phyloP scores from a whole-genome alignment of 2,797 vertebrate species.

The Podarcis siculus region DNA sequence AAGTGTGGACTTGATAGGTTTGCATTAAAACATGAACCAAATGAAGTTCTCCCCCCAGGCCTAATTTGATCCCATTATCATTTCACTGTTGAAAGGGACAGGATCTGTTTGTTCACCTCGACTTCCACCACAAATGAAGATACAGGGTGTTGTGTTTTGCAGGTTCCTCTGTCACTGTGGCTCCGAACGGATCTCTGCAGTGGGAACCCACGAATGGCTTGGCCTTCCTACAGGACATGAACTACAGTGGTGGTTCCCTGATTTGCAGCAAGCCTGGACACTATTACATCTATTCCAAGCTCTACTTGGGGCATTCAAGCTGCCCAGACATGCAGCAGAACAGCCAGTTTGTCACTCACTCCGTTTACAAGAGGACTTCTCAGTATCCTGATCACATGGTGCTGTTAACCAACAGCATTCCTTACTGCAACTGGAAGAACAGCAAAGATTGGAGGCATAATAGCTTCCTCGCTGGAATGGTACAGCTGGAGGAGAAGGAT shows the following conservation, averaged over 20 bases:
- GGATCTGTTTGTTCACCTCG: not conserved
- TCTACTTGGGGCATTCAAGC: slow-evolving; percentile 50
- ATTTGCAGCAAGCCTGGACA: slow-evolving; percentile 53
- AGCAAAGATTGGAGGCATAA: slow-evolving; percentile 62
- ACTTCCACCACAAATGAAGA: not conserved
- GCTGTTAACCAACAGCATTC: slow-evolving; percentile 57
- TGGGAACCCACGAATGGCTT: slow-evolving; percentile 67
- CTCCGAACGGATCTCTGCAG: slow-evolving; percentile 16
- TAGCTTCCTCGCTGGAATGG: slow-evolving; percentile 69
- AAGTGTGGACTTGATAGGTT: no score
- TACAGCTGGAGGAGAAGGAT: slow-evolving; percentile 59
- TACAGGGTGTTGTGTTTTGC: not conserved
- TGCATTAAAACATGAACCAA: no score
- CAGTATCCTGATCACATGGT: slow-evolving; percentile 51
- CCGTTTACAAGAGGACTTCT: slow-evolving; percentile 63
- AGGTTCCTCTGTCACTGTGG: slow-evolving; percentile 55
- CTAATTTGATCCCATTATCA: no score
- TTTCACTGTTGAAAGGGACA: no score
- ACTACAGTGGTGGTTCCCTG: slow-evolving; percentile 64
- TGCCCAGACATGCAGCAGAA: slow-evolving; percentile 26
- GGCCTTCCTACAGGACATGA: slow-evolving; percentile 67
- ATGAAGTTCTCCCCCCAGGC: no score
- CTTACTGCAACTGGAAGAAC: slow-evolving; percentile 28
- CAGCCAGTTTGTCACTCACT: slow-evolving; percentile 42
- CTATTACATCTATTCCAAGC: slow-evolving; percentile 76